Base-by-base conservation (phyloP, 2,797 vertebrate species). In the Sternotherus odoratus region DNA sequence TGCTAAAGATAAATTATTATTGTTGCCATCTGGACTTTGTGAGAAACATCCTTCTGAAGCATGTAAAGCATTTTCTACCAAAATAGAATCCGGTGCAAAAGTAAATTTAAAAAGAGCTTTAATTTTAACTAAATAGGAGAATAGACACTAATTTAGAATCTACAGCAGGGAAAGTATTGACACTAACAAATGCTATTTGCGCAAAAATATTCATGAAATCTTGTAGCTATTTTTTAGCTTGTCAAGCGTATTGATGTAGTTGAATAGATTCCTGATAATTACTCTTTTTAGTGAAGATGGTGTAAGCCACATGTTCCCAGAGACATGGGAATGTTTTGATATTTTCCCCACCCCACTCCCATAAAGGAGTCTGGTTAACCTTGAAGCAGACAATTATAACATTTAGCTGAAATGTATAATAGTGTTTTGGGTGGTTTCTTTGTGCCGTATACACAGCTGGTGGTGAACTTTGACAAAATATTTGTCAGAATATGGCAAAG, bases 1-100 rank as follows among this genome's bases (percentile, higher is more conserved):
- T 96, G 91, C 95, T 96, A 96, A 97, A 97, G 97, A 97, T 97
- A 97, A 97, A 97, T 97, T 97, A 98, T 97, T 97, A 97, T 96
- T 96, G 86, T 94, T 96, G 93, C 97, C 98, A 98, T 98, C 97
- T 98, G 97, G 97, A 94, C 0, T 12, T 77, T 96, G 96, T 92
- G 90, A 97, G 96, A 96, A 95, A 88, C 1, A 0, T 95, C 87
- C 77, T 94, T 96, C 95, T 96, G 89, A 97, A 97, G 85, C 95
- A 81, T 95, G 82, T 1, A 4, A 89, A 96, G 95, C 79, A 90
- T 89, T 81, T 96, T 83, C 82, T 89, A 80, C 93, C 96, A 95
- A 96, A 97, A 95, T 89, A 90, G 91, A 96, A 95, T 81, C 79
- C 91, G 74, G 82, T 95, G 88, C 94, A 97, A 96, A 97, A 94